Evolutionary conservation across 2,113 vertebrate genomes (phyloP).

Genomic region (Synodontis membranacea): DNA sequence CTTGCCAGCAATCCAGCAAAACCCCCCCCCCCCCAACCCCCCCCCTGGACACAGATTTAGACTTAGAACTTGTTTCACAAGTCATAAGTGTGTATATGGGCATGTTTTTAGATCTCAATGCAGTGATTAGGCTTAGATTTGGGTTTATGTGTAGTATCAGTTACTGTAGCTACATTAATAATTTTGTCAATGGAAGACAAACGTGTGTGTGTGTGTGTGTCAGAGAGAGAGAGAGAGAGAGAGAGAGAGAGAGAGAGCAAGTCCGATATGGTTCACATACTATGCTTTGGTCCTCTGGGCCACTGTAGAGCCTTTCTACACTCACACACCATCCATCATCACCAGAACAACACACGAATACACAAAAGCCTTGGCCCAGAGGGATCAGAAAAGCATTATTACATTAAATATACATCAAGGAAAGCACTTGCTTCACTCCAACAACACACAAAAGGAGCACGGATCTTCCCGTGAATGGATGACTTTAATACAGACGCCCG

Average conservation of each 20-base stretch:
- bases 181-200: slow-evolving; percentile 21
- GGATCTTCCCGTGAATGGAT: background rate
- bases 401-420: slow-evolving; percentile 29
- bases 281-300: slow-evolving; percentile 14
- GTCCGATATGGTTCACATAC: slow-evolving; percentile 40
- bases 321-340: slow-evolving; percentile 50
- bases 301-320: slow-evolving; percentile 36
- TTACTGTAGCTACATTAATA: background rate
- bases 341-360: slow-evolving; percentile 33
- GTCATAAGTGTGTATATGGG: background rate
- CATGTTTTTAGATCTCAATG: background rate
- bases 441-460: background rate
- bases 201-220: slow-evolving; percentile 31
- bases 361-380: slow-evolving; percentile 17
- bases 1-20: too few relatives aligned
- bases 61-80: background rate
- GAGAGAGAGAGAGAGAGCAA: background rate
- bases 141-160: background rate
- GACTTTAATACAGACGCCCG: slow-evolving; percentile 27
- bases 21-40: too few relatives aligned
- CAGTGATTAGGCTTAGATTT: background rate
- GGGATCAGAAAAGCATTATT: slow-evolving; percentile 12
- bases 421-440: slow-evolving; percentile 15
- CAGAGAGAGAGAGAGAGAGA: slow-evolving; percentile 14
- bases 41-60: background rate